A percentile compares a stretch with the other conserved stretches of the same genome.
phyloP scores from a whole-genome alignment of 2,888 invertebrate genomes.

The Drosophila barbarae region DNA sequence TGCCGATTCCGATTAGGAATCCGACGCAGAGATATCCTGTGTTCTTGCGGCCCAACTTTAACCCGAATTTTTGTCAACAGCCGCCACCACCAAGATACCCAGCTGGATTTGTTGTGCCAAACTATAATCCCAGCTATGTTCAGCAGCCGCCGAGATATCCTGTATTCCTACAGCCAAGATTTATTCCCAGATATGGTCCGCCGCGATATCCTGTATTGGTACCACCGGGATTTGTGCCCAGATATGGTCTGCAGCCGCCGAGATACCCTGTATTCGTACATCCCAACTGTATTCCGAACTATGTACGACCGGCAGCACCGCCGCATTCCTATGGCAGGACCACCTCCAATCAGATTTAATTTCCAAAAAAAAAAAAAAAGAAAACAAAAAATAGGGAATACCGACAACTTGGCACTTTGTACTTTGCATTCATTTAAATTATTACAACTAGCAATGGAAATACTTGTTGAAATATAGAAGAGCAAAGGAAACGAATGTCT shows the following conservation, averaged over 20 bases:
- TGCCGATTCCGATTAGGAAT: neutral
- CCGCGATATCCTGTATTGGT: neutral
- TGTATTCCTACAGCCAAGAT: neutral
- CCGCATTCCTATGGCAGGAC: neutral
- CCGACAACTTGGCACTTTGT: neutral
- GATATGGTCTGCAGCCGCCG: neutral
- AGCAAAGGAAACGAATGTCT: neutral
- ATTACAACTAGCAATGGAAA: neutral
- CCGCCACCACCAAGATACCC: neutral
- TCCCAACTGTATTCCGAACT: neutral
- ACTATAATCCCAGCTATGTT: neutral
- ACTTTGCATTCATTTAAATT: neutral
- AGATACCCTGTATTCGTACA: neutral
- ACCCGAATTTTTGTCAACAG: neutral
- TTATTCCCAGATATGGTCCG: neutral
- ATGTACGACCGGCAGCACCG: neutral
- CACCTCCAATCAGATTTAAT: neutral
- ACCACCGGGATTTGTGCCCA: neutral
- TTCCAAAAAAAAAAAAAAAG: neutral
- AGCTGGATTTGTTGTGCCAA: neutral
- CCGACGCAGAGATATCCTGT: constrained; percentile 1
- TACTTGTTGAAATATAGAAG: neutral
- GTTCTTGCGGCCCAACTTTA: neutral
- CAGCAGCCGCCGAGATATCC: neutral
- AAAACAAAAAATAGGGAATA: neutral